Percentiles rank a stretch among this genome's conserved stretches.
Conservation (phyloP, 2,888 invertebrate genomes). For the Muscina levida region DNA sequence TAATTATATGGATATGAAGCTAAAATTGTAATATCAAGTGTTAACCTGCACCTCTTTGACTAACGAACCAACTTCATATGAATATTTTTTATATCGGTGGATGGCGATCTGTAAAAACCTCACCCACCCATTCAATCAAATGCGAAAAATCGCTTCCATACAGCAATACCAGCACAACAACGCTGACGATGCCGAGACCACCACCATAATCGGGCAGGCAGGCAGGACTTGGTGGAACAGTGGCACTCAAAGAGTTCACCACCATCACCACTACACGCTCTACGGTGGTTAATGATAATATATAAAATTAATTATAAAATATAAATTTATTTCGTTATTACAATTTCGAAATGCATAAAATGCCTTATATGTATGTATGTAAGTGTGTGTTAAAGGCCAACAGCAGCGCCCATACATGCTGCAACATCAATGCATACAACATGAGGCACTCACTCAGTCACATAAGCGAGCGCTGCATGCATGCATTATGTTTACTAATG, state of each 20-base stretch:
- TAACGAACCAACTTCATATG: neutral
- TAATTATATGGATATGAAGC: neutral
- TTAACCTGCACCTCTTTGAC: slow-evolving; percentile 5
- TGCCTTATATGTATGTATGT: no score
- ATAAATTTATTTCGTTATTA: slow-evolving; percentile 44
- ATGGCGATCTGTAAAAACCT: slow-evolving; percentile 8
- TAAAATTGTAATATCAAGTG: neutral
- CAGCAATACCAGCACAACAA: neutral
- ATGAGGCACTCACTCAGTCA: slow-evolving; percentile 3
- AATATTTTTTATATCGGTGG: neutral
- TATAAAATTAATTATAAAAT: slow-evolving; percentile 62
- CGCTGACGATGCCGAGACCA: neutral
- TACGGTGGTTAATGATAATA: slow-evolving; percentile 60
- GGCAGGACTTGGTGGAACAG: no score
- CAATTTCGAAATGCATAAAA: slow-evolving; percentile 33
- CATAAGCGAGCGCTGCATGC: slow-evolving; percentile 12
- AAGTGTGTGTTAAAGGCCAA: slow-evolving; percentile 23
- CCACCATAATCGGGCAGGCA: neutral
- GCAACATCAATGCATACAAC: neutral
- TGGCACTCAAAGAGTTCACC: neutral
- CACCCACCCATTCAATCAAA: slow-evolving; percentile 32
- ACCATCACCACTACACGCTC: slow-evolving; percentile 34
- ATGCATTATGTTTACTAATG: neutral
- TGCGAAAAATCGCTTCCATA: neutral
- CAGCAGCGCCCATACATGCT: neutral